Evolutionary conservation across 2,888 invertebrate genomes (phyloP), one percentile per base, ranked within the genome.

Genomic region (Drosophila imparisetae): DNA sequence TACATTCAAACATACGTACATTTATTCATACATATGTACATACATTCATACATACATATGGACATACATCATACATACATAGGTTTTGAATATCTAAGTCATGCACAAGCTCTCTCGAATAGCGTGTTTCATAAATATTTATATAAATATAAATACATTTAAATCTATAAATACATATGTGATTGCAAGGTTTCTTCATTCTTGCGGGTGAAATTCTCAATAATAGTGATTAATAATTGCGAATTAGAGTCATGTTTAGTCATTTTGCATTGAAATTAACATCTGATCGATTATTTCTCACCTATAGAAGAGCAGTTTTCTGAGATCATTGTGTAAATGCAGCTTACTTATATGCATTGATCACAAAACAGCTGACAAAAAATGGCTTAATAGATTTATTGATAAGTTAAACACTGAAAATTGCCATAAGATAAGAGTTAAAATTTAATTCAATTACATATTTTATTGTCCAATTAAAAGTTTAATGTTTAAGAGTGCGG

Each of bases 21-120:
- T 21, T 1, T 6, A 21, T 21, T 1, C 42, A 11, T 21, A 45
- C 21, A 40, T n/a, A 5, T 0, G 10, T n/a, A 4, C 2, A 40
- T n/a, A n/a, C 8, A n/a, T 40, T 4, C 2, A 18, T 8, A 0
- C 42, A 11, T 21, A 42, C 21, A n/a, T n/a, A 10, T 0, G 2
- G 10, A 10, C 18, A 40, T n/a, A 10, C 18, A 40, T 40, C 21
- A 45, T 13, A 45, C 13, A 45, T 32, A 32, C 32, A 45, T 45
- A 1, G 7, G 21, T 15, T 24, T 24, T 45, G 21, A 13, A 45
- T 45, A 21, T 21, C 7, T 4, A 45, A 45, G 13, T 4, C 21
- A 21, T 13, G 11, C 11, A 13, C 21, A 6, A 13, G 13, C 6
- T 42, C 42, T 21, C 42, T 3, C 42, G 1, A 42, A 21, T 21